A percentile compares a stretch with the other conserved stretches of the same genome.
Evolutionary conservation across 2,113 vertebrate genomes (phyloP).

Genomic region (Odocoileus virginianus): DNA sequence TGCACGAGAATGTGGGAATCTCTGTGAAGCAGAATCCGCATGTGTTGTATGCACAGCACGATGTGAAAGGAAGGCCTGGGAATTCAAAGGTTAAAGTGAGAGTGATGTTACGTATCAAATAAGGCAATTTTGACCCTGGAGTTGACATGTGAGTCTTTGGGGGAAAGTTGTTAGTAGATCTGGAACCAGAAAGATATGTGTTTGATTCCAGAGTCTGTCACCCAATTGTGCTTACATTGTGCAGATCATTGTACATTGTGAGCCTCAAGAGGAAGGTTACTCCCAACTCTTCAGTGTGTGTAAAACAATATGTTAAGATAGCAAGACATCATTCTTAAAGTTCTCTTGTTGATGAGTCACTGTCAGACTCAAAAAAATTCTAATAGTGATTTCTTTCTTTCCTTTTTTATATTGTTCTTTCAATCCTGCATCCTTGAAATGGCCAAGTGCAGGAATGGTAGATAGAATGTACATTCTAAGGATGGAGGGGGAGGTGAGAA

Average conservation of each 20-base stretch:
- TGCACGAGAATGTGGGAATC: neutral
- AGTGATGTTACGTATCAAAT: neutral
- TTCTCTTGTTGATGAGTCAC: neutral
- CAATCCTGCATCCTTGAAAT: neutral
- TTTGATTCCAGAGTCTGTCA: neutral
- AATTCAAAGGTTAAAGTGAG: neutral
- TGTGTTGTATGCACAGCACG: neutral
- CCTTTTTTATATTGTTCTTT: neutral
- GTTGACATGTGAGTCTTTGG: neutral
- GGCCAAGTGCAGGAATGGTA: neutral
- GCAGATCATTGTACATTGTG: neutral
- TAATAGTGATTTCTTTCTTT: neutral
- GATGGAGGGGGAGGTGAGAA: neutral
- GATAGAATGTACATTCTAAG: neutral
- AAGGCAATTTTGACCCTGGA: neutral
- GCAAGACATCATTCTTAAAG: neutral
- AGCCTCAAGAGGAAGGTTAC: neutral
- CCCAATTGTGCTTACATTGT: neutral
- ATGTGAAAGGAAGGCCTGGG: neutral
- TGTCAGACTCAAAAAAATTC: neutral
- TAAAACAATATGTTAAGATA: neutral
- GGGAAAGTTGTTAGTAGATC: neutral
- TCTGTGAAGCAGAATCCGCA: neutral
- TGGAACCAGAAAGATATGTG: neutral
- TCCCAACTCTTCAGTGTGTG: neutral